Conservation (phyloP, 2,113 vertebrate species). For the Coryphaenoides rupestris region DNA sequence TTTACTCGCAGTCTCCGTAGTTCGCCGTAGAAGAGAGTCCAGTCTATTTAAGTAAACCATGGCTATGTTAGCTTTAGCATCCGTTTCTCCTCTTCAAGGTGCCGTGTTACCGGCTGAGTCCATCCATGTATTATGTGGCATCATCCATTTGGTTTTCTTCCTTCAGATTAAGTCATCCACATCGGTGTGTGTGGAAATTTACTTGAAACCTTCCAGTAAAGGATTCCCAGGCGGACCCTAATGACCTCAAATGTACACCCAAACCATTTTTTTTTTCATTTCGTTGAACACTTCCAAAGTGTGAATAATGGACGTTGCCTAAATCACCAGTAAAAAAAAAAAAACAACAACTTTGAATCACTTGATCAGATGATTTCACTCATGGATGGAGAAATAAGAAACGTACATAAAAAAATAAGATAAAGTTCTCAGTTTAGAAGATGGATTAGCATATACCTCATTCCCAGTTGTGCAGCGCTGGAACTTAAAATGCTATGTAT, state of each 20-base stretch:
- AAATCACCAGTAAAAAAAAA: slow-evolving; percentile 31
- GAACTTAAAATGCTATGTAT: slow-evolving; percentile 70
- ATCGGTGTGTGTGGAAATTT: slow-evolving; percentile 34
- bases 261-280: slow-evolving; percentile 33
- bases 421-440: slow-evolving; percentile 48
- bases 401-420: slow-evolving; percentile 6
- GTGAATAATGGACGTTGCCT: slow-evolving; percentile 25
- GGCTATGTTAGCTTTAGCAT: slow-evolving; percentile 20
- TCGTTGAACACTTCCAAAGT: slow-evolving; percentile 8
- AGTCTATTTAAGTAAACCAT: slow-evolving; percentile 30
- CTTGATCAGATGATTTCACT: slow-evolving; percentile 44
- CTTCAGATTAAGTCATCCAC: slow-evolving; percentile 28
- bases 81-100: slow-evolving; percentile 49
- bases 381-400: slow-evolving; percentile 62
- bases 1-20: slow-evolving; percentile 14
- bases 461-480: slow-evolving; percentile 75
- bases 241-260: slow-evolving; percentile 50
- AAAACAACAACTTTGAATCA: slow-evolving; percentile 21
- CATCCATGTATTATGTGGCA: slow-evolving; percentile 4
- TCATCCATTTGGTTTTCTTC: slow-evolving; percentile 33
- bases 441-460: slow-evolving; percentile 78
- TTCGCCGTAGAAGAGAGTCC: slow-evolving; percentile 32
- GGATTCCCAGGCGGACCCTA: slow-evolving; percentile 51
- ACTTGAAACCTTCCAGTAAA: slow-evolving; percentile 48
- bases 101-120: slow-evolving; percentile 60